Evolutionary conservation across 2,113 vertebrate species (phyloP).

Genomic region (Ibidorhyncha struthersii): DNA sequence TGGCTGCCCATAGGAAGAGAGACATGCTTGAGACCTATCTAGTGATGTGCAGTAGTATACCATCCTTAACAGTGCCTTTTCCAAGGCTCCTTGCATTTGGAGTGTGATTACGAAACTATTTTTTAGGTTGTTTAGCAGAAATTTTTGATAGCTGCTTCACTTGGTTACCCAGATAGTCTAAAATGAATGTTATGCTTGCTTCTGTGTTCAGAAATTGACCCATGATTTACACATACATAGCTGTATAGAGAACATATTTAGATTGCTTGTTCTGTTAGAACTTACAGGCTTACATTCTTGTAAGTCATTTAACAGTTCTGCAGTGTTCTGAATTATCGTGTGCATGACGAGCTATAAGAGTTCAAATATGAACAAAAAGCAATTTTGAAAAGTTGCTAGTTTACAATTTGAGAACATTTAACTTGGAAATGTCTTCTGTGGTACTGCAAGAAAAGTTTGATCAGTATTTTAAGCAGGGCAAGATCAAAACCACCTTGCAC

Average conservation of each 20-base stretch:
- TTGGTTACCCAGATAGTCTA: neutral
- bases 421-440: neutral
- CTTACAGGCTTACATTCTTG: neutral
- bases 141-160: neutral
- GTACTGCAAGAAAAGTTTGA: neutral
- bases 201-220: neutral
- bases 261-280: neutral
- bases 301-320: neutral
- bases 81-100: neutral
- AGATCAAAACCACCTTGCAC: neutral
- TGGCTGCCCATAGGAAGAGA: neutral
- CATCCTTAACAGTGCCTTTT: fast-evolving
- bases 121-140: neutral
- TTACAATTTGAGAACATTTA: neutral
- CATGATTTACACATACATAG: neutral
- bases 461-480: neutral
- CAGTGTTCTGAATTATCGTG: neutral
- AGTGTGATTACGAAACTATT: neutral
- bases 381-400: neutral
- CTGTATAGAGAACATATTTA: neutral
- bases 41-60: neutral
- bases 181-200: neutral
- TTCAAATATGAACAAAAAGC: neutral
- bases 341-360: neutral
- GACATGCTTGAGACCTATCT: fast-evolving